Conservation (phyloP, 1,140 invertebrate species). For the Drosophila teissieri region DNA sequence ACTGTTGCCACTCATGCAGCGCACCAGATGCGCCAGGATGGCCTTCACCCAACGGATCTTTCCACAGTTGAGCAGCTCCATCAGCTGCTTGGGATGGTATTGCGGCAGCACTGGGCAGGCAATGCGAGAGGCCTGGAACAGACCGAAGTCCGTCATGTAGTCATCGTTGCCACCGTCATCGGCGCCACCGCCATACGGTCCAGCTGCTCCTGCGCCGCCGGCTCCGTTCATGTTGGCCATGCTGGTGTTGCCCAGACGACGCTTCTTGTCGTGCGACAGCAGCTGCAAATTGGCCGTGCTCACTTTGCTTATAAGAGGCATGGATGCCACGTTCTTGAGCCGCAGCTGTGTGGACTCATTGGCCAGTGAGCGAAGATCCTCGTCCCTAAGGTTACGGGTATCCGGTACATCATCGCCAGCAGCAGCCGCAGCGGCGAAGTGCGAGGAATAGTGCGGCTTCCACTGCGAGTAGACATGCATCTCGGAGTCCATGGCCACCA, state of each 20-base stretch:
- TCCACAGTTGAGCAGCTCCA: slow-evolving; percentile 99
- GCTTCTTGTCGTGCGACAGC: slow-evolving; percentile 88
- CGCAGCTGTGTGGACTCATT: slow-evolving; percentile 89
- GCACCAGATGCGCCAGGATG: slow-evolving; percentile 97
- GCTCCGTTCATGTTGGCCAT: slow-evolving; percentile 64
- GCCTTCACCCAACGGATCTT: slow-evolving; percentile 99
- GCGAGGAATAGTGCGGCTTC: slow-evolving; percentile 87
- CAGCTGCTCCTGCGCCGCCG: neutral
- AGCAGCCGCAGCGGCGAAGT: slow-evolving; percentile 25
- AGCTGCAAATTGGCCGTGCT: slow-evolving; percentile 93
- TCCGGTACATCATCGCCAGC: slow-evolving; percentile 85
- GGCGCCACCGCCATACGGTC: slow-evolving; percentile 12
- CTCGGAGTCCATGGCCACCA: slow-evolving; percentile 99
- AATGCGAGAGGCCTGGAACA: slow-evolving; percentile 98
- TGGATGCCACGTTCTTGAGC: slow-evolving; percentile 90
- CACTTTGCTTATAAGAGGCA: slow-evolving; percentile 91
- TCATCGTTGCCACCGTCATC: slow-evolving; percentile 84
- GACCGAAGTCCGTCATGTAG: slow-evolving; percentile 96
- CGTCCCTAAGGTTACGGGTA: slow-evolving; percentile 91
- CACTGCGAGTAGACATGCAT: slow-evolving; percentile 99
- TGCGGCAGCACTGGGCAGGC: slow-evolving; percentile 99
- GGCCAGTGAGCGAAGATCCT: slow-evolving; percentile 90
- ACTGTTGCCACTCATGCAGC: slow-evolving; percentile 87
- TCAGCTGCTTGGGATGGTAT: slow-evolving; percentile 99
- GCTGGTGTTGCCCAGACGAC: slow-evolving; percentile 59